phyloP scores from a whole-genome alignment of 2,113 vertebrate genomes.

The Eurystomus gularis region DNA sequence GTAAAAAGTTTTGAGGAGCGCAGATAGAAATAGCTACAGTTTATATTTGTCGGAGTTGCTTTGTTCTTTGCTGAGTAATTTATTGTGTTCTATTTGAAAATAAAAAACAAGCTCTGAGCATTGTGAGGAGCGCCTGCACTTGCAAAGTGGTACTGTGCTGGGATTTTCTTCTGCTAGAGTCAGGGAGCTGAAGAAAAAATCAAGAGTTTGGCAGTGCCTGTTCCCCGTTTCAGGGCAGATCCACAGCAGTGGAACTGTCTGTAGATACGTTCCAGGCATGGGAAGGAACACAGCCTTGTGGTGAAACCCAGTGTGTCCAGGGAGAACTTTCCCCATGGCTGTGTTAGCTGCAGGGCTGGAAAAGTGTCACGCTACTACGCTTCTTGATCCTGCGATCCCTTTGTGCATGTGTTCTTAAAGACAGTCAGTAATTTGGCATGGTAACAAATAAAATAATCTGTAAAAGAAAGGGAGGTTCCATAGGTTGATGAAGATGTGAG shows the following conservation, averaged over 20 bases:
- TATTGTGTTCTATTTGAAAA: not conserved
- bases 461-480: not conserved
- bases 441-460: not conserved
- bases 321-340: not conserved
- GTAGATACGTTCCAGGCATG: not conserved
- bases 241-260: not conserved
- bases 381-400: not conserved
- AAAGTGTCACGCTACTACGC: not conserved
- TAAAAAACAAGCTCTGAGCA: not conserved
- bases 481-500: not conserved
- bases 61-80: not conserved
- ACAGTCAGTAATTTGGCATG: not conserved
- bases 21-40: not conserved
- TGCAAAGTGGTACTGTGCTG: not conserved
- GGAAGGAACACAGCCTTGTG: not conserved
- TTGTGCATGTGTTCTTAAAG: not conserved
- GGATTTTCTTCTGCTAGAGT: not conserved
- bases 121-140: not conserved
- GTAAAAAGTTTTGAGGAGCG: not conserved
- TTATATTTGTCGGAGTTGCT: not conserved
- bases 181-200: not conserved
- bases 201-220: not conserved
- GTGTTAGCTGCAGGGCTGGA: not conserved
- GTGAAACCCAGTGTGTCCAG: not conserved
- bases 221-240: not conserved